Percentiles rank a stretch among this genome's conserved stretches.
phyloP scores from a whole-genome alignment of 2,797 vertebrate genomes.

The Rhinichthys osculus region DNA sequence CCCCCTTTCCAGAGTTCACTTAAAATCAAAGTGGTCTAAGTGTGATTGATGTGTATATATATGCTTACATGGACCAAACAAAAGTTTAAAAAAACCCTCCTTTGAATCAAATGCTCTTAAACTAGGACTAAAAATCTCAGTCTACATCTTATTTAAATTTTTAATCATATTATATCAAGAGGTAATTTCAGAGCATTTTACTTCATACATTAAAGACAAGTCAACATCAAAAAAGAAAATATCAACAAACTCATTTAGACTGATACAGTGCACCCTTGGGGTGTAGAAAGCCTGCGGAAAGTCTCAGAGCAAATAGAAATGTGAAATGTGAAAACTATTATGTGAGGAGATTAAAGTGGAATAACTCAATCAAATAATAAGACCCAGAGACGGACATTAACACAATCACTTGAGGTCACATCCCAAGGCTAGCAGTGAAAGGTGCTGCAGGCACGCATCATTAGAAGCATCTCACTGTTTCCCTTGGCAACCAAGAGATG shows the following conservation, averaged over 20 bases:
- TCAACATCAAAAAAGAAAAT: neutral
- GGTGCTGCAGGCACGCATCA: slow-evolving; percentile 41
- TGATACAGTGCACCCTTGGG: neutral
- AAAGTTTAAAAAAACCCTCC: neutral
- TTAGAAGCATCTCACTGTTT: slow-evolving; percentile 49
- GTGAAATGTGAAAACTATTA: neutral
- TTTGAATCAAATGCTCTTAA: neutral
- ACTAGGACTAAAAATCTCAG: neutral
- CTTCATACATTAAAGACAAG: neutral
- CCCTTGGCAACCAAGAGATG: slow-evolving; percentile 56
- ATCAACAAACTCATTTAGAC: slow-evolving; percentile 1
- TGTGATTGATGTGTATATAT: neutral
- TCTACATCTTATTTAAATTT: neutral
- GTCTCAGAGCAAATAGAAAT: slow-evolving; percentile 20
- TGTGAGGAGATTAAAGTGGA: neutral
- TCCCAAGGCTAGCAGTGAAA: slow-evolving; percentile 48
- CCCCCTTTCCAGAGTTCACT: neutral
- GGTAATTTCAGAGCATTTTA: neutral
- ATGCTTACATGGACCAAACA: neutral
- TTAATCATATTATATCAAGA: neutral
- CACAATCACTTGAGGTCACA: slow-evolving; percentile 44
- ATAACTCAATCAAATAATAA: slow-evolving; percentile 37
- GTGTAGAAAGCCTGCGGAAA: neutral
- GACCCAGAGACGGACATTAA: slow-evolving; percentile 18
- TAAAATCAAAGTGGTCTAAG: neutral